phyloP scores from a whole-genome alignment of 2,113 vertebrate genomes.

The Microcebus lehilahytsara region DNA sequence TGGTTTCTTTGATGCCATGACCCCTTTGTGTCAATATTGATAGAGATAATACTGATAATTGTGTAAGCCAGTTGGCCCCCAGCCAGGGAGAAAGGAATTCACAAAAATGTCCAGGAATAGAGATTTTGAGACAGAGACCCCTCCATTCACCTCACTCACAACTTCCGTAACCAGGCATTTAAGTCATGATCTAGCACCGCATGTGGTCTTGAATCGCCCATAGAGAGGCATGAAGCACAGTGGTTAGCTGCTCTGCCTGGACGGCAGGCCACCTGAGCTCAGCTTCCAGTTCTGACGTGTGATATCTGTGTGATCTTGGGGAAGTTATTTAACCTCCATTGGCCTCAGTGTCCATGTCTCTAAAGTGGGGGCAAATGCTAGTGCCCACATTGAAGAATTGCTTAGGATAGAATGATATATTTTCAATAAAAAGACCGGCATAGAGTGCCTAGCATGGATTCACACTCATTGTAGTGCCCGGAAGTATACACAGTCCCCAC shows the following conservation, averaged over 20 bases:
- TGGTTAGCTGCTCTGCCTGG: not conserved
- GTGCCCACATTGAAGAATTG: not conserved
- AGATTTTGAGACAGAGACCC: not conserved
- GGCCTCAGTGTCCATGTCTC: not conserved
- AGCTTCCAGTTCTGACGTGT: not conserved
- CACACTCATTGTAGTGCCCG: not conserved
- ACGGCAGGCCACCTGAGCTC: not conserved
- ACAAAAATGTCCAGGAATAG: not conserved
- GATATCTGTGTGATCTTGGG: not conserved
- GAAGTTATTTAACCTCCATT: not conserved
- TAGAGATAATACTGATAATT: not conserved
- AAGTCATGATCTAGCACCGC: not conserved
- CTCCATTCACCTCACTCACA: not conserved
- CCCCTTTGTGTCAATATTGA: not conserved
- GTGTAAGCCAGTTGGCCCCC: not conserved
- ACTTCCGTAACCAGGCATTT: not conserved
- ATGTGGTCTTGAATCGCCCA: not conserved
- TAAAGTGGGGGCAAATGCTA: not conserved
- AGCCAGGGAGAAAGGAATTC: not conserved
- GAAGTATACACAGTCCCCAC: fast-evolving
- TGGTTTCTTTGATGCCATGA: not conserved
- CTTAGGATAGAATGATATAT: not conserved
- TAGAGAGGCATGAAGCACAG: not conserved
- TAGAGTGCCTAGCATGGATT: not conserved
- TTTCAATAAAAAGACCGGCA: not conserved